These are phyloP conservation scores for Myotis yumanensis DNA, from an alignment of 2,113 vertebrate species.

Conservation along the genomic window DNA sequence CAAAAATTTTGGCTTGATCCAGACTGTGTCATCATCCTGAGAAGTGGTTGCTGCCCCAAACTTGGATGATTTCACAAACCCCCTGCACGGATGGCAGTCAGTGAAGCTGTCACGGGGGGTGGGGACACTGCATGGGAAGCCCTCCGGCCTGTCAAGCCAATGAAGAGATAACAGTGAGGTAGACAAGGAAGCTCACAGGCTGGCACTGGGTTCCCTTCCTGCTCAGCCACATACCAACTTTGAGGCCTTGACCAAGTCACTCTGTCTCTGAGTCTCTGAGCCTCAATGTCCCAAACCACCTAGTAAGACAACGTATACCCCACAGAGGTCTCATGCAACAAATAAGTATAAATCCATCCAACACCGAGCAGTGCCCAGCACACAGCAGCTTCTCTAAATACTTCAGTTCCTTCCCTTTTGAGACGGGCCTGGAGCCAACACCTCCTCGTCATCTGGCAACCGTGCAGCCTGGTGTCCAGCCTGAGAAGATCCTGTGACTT, in stretches of 20 bases:
- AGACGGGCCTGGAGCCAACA: background rate
- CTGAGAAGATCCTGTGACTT: background rate
- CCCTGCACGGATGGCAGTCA: background rate
- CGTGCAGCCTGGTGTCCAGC: background rate
- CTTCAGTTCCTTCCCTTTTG: background rate
- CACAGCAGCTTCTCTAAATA: background rate
- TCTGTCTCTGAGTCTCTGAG: background rate
- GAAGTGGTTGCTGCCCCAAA: background rate
- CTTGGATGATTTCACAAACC: background rate
- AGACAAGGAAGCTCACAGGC: background rate
- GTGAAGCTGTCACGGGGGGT: background rate
- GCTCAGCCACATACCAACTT: background rate
- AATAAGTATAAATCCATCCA: background rate
- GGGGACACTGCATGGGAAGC: accelerated
- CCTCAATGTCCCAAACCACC: background rate
- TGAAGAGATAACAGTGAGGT: no score
- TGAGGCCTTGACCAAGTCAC: background rate
- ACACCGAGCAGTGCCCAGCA: background rate
- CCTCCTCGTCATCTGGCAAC: background rate
- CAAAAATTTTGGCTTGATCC: background rate
- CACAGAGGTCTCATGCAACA: background rate
- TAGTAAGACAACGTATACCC: background rate
- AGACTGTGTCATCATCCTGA: background rate
- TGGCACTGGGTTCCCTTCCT: background rate
- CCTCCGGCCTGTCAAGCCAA: background rate